Conservation (phyloP, 2,797 vertebrate species). For the Hipposideros larvatus region DNA sequence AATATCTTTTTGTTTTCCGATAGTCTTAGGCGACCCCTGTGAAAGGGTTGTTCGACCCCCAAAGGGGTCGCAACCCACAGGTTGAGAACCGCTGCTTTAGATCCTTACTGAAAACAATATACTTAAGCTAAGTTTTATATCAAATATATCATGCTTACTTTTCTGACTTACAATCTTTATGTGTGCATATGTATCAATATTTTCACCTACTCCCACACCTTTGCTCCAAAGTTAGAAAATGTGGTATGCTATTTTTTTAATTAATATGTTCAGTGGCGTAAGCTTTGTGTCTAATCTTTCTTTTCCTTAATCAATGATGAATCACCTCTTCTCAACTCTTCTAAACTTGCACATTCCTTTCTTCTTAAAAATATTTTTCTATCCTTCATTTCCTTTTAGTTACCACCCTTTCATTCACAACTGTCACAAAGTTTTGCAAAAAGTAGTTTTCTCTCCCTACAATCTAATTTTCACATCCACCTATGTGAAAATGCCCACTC, state of each 20-base stretch:
- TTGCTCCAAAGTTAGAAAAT: background rate
- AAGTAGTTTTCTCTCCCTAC: background rate
- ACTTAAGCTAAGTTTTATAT: background rate
- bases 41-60: no score
- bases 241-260: background rate
- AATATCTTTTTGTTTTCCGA: no score
- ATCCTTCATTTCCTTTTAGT: background rate
- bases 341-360: background rate
- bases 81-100: background rate
- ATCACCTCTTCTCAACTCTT: background rate
- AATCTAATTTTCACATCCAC: constrained; percentile 13
- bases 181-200: background rate
- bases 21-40: no score
- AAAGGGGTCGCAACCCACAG: no score
- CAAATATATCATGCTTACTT: background rate
- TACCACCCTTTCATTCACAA: background rate
- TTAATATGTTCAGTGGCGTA: background rate
- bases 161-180: background rate
- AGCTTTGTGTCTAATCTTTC: background rate
- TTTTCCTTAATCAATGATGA: background rate
- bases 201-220: background rate
- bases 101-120: background rate
- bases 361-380: background rate
- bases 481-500: background rate
- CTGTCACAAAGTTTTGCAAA: background rate